Conservation (phyloP, 2,888 invertebrate genomes). For the Reticulitermes lucifugus region DNA sequence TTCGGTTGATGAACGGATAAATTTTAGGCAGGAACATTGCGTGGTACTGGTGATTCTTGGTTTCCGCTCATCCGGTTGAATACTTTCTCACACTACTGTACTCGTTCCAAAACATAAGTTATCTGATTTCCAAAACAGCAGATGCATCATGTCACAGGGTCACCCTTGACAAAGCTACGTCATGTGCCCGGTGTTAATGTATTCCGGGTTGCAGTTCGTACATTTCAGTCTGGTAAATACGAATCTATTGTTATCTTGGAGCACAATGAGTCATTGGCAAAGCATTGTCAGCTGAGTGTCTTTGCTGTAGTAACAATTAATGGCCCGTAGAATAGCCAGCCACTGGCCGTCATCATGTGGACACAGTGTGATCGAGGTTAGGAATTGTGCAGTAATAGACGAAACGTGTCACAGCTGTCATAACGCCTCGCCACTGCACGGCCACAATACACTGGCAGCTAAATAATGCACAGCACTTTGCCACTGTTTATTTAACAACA, state of each 20-base stretch:
- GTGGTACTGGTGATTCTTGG: too few species aligned
- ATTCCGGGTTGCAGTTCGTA: not conserved
- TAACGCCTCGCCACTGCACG: not conserved
- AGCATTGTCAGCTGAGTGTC: not conserved
- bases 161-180: not conserved
- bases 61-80: too few species aligned
- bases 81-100: too few species aligned
- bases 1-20: too few species aligned
- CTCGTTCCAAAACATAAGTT: too few species aligned
- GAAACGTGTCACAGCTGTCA: not conserved
- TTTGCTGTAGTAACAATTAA: not conserved
- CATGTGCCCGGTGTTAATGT: too few species aligned
- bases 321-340: not conserved
- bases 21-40: too few species aligned
- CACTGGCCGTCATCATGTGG: not conserved
- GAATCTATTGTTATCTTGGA: not conserved
- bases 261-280: constrained; percentile 7
- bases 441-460: not conserved
- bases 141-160: not conserved
- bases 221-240: not conserved
- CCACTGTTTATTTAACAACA: too few species aligned
- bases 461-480: not conserved
- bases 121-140: not conserved
- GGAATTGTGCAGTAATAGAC: not conserved
- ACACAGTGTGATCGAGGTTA: not conserved